Base-by-base conservation (phyloP, 2,888 invertebrate genomes). In the Pammene fasciana region DNA sequence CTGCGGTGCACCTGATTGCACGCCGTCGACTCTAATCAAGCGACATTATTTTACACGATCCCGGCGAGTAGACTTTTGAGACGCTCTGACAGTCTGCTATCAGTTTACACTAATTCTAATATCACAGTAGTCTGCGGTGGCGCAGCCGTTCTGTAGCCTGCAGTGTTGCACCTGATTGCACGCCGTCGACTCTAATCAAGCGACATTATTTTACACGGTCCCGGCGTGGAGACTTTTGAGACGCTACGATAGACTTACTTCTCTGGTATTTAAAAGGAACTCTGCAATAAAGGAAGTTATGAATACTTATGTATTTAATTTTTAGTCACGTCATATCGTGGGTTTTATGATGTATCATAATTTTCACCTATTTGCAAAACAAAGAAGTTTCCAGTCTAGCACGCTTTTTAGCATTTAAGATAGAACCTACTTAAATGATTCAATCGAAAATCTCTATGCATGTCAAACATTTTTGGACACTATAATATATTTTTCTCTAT, bases 161-260 rank as follows among this genome's bases (percentile, higher is more conserved):
- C 43, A 10, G 43, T 1, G 11, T 0, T 43, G 43, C 43, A 43
- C 43, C 43, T 43, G 43, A 43, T 43, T 43, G 10, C 43, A 11
- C 43, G 38, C 38, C 38, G 38, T 38, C 38, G 38, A 43, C 68
- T 68, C 64, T 64, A 68, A 68, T 68, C 68, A 68, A 56, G 62
- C 34, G 16, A 16, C 48, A 68, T 64, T 64, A 68, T 64, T 64
- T 68, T 52, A 57, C 14, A 62, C 34, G 34, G 46, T 38, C 43
- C 43, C 59, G 46, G 26, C 18, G 67, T 14, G 16, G 48, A 34
- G 45, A 55, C 48, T 62, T 67, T 48, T 36, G 16, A 50, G 64
- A 52, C 62, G 68, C 68, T 68, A 26, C 56, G 62, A 52, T 66
- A 34, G 18, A 50, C 50, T 48, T 57, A 16, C 45, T 4, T n/a